Evolutionary conservation across 2,888 invertebrate species (phyloP).

Genomic region (Celastrina argiolus): DNA sequence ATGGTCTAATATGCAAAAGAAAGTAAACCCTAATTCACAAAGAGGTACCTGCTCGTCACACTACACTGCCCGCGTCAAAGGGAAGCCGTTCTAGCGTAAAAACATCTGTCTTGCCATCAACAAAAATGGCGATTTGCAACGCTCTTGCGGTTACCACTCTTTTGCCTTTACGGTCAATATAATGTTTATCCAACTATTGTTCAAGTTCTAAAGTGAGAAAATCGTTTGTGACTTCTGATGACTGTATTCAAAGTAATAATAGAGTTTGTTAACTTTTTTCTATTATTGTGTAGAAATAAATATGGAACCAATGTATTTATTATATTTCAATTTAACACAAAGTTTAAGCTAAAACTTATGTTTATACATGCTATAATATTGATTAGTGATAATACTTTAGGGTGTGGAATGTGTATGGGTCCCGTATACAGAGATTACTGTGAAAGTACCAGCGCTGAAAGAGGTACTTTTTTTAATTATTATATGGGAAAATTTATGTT

Average conservation of each 20-base stretch:
- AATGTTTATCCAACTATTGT: constrained; percentile 1
- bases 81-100: constrained; percentile 43
- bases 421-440: too few species aligned
- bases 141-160: constrained; percentile 27
- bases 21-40: constrained; percentile 21
- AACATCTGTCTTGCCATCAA: constrained; percentile 38
- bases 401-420: too few species aligned
- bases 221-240: not conserved
- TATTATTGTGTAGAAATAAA: too few species aligned
- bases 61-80: constrained; percentile 43
- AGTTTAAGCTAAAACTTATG: too few species aligned
- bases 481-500: too few species aligned
- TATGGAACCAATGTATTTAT: too few species aligned
- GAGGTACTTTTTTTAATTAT: too few species aligned
- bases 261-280: not conserved
- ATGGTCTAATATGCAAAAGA: constrained; percentile 21
- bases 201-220: not conserved
- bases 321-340: too few species aligned
- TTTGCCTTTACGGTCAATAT: not conserved
- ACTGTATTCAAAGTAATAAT: not conserved
- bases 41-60: constrained; percentile 42
- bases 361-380: too few species aligned
- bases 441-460: too few species aligned
- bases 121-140: constrained; percentile 31
- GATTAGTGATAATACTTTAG: too few species aligned